phyloP scores from a whole-genome alignment of 2,797 vertebrate species.

The Pygocentrus nattereri region DNA sequence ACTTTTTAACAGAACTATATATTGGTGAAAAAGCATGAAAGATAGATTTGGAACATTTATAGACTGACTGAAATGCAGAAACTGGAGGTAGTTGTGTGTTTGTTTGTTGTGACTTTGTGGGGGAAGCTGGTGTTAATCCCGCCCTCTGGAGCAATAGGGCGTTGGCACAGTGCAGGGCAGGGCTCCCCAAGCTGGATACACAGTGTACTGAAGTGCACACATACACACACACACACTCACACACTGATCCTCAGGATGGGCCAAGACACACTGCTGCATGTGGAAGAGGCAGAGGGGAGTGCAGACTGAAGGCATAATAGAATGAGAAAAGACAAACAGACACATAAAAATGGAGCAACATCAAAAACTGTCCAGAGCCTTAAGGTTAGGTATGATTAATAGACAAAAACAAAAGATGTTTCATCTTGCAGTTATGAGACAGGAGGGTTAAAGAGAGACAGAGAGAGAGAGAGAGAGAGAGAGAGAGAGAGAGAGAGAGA shows the following conservation, averaged over 20 bases:
- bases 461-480: background rate
- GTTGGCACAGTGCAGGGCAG: background rate
- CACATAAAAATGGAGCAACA: conserved; percentile 29
- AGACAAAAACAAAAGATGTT: conserved; percentile 8
- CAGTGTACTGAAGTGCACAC: conserved; percentile 11
- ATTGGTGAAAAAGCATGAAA: no score
- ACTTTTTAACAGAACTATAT: no score
- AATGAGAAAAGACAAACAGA: conserved; percentile 37
- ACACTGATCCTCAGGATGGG: conserved; percentile 5
- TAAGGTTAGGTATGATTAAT: conserved; percentile 14
- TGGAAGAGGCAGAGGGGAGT: background rate
- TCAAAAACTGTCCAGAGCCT: conserved; percentile 29
- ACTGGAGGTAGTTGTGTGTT: background rate
- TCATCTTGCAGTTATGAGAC: conserved; percentile 40
- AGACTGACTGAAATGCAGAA: no score
- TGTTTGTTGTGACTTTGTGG: background rate
- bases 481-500: background rate
- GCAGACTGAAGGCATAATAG: background rate
- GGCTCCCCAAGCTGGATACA: background rate
- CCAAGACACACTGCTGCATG: background rate
- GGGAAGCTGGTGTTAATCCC: background rate
- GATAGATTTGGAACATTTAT: no score
- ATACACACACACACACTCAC: background rate
- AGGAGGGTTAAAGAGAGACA: no score
- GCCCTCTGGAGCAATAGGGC: background rate